phyloP scores from a whole-genome alignment of 2,113 vertebrate species.

The Syngnathus scovelli region DNA sequence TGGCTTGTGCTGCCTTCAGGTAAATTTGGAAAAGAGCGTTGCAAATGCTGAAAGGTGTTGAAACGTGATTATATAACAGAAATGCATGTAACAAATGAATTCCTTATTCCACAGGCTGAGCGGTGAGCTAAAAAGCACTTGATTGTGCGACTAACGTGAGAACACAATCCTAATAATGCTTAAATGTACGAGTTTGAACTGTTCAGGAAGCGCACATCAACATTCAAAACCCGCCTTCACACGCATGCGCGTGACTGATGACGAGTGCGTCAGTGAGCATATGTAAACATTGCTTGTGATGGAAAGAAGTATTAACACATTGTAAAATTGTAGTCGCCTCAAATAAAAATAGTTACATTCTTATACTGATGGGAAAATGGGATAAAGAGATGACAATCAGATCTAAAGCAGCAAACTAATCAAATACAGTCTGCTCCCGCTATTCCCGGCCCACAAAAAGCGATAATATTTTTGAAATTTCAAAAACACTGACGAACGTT shows the following conservation, averaged over 20 bases:
- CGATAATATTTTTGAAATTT: no score
- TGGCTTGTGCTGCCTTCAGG: conserved; percentile 31
- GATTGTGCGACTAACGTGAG: not conserved
- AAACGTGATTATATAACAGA: not conserved
- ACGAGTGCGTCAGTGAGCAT: not conserved
- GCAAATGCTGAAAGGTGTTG: not conserved
- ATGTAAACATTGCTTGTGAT: not conserved
- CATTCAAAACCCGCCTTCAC: conserved; percentile 15
- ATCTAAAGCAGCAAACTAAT: not conserved
- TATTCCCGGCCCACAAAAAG: no score
- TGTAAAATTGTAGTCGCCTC: not conserved
- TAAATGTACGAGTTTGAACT: conserved; percentile 14
- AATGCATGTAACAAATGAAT: not conserved
- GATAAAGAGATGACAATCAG: not conserved
- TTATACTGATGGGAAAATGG: not conserved
- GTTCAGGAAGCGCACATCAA: conserved; percentile 16
- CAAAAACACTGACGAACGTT: no score
- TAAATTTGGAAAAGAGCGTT: not conserved
- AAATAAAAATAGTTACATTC: not conserved
- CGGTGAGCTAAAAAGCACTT: not conserved
- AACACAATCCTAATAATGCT: not conserved
- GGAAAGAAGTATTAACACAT: not conserved
- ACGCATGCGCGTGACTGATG: conserved; percentile 56
- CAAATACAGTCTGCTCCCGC: not conserved
- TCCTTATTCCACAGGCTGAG: not conserved